A percentile compares a stretch with the other conserved stretches of the same genome.
Evolutionary conservation across 2,888 invertebrate species (phyloP).

Genomic region (Camponotus fellah): DNA sequence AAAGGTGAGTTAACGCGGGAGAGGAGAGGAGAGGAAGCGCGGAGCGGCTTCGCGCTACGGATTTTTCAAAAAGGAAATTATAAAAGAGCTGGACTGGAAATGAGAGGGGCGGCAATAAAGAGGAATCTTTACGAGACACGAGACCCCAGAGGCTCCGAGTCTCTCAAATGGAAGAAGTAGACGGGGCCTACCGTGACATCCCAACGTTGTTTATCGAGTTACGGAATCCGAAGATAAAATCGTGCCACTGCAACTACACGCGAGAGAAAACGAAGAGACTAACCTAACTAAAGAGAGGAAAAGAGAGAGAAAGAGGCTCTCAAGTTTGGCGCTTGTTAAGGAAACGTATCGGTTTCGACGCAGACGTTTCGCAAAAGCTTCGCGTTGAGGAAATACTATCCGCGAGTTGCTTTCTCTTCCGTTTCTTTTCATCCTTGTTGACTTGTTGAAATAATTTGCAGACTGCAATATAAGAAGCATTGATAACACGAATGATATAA

Average conservation of each 20-base stretch:
- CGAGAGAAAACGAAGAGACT: conserved; percentile 18
- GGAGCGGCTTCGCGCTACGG: conserved; percentile 34
- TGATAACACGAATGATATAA: not conserved
- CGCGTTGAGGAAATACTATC: conserved; percentile 12
- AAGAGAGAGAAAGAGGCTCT: conserved; percentile 7
- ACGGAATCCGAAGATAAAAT: conserved; percentile 77
- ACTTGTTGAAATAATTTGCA: not conserved
- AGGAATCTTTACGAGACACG: conserved; percentile 85
- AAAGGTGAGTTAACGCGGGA: not conserved
- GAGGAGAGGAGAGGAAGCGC: not conserved
- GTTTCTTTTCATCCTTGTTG: not conserved
- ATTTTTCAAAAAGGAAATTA: conserved; percentile 83
- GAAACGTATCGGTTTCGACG: conserved; percentile 61
- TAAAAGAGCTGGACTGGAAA: conserved; percentile 82
- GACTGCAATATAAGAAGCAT: not conserved
- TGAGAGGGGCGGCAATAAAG: conserved; percentile 83
- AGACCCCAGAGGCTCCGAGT: conserved; percentile 76
- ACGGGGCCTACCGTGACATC: conserved; percentile 76
- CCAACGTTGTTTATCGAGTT: conserved; percentile 77
- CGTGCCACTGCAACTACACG: conserved; percentile 60
- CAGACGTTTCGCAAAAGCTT: not conserved
- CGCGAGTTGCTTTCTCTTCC: not conserved
- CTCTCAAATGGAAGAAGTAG: conserved; percentile 69
- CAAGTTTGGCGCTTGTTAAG: conserved; percentile 67
- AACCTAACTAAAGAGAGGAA: too few relatives aligned